Evolutionary conservation across 2,113 vertebrate species (phyloP).

Genomic region (Cochlearius cochlearius): DNA sequence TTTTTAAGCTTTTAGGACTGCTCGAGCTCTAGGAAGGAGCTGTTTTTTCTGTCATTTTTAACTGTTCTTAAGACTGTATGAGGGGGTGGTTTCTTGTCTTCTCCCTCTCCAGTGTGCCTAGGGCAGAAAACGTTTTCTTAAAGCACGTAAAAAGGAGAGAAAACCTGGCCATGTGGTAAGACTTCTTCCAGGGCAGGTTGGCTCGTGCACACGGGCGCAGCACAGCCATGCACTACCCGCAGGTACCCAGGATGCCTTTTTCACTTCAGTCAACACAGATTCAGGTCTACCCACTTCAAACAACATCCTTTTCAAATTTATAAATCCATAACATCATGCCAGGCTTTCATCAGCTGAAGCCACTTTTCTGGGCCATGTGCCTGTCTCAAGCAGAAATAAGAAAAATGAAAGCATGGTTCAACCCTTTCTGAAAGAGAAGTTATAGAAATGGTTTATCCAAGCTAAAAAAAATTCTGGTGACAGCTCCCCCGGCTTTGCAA

Average conservation of each 20-base stretch:
- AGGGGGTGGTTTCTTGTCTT: neutral
- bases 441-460: neutral
- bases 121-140: neutral
- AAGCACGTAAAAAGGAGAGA: neutral
- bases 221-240: neutral
- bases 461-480: neutral
- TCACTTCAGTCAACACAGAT: neutral
- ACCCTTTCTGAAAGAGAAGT: neutral
- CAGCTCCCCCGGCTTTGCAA: neutral
- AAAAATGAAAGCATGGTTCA: neutral
- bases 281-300: neutral
- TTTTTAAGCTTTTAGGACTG: slow-evolving; percentile 2
- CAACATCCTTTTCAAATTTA: neutral
- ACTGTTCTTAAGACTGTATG: neutral
- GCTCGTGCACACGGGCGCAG: fast-evolving
- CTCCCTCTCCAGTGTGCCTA: neutral
- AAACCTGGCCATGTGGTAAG: neutral
- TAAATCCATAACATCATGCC: neutral
- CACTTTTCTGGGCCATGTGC: neutral
- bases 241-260: neutral
- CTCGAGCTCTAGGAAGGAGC: neutral
- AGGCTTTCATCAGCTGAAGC: neutral
- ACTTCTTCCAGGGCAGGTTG: neutral
- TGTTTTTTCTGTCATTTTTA: neutral
- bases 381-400: neutral